These are phyloP conservation scores for Onychomys arenicola DNA, from an alignment of 2,797 vertebrate species.

Conservation along the genomic window DNA sequence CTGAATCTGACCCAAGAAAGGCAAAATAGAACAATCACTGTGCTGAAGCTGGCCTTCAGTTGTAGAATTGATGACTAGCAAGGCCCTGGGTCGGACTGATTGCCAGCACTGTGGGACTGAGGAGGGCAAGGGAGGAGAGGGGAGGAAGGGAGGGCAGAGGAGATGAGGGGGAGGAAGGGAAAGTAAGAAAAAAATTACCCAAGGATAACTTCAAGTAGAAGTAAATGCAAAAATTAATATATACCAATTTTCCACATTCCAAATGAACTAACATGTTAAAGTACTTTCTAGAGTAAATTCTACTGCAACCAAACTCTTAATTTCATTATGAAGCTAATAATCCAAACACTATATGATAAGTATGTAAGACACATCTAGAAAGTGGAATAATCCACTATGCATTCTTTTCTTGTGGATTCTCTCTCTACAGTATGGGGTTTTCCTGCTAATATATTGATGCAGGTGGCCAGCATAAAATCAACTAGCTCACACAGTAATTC, in stretches of 20 bases:
- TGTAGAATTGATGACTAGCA: neutral
- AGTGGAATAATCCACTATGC: neutral
- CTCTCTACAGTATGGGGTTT: neutral
- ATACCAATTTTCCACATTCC: neutral
- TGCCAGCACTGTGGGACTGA: neutral
- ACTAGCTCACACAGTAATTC: neutral
- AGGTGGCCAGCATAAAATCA: slow-evolving; percentile 31
- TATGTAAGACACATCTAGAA: neutral
- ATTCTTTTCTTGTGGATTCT: slow-evolving; percentile 24
- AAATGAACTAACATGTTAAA: slow-evolving; percentile 51
- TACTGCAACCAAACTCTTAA: slow-evolving; percentile 36
- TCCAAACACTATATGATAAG: neutral
- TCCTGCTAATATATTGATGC: slow-evolving; percentile 7
- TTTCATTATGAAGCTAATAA: slow-evolving; percentile 50
- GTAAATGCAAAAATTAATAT: neutral
- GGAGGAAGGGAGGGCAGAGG: too few relatives aligned
- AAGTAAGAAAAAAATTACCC: neutral
- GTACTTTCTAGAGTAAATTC: slow-evolving; percentile 33
- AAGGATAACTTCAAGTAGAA: neutral
- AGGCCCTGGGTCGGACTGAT: neutral
- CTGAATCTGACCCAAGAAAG: neutral
- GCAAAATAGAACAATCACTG: neutral
- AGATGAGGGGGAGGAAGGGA: neutral
- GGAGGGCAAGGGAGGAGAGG: rapidly evolving
- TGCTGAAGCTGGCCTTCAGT: neutral